A percentile compares a stretch with the other conserved stretches of the same genome.
phyloP scores from a whole-genome alignment of 1,140 invertebrate species.

The Temnothorax curvispinosus region DNA sequence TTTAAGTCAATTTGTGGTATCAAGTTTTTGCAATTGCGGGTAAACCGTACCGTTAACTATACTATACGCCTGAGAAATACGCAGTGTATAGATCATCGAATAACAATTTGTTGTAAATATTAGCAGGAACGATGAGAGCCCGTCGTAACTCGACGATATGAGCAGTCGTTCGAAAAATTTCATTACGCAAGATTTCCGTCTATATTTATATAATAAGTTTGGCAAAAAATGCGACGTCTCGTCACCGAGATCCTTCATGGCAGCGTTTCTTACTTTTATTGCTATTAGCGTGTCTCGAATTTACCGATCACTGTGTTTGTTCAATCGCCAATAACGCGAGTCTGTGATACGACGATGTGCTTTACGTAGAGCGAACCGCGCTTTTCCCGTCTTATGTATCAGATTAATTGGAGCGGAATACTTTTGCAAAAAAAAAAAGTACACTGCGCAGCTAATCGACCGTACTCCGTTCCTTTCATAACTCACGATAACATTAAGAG shows the following conservation, averaged over 20 bases:
- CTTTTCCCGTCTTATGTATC: not conserved
- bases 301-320: conserved; percentile 7
- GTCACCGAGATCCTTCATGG: conserved; percentile 5
- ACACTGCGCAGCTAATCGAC: conserved; percentile 25
- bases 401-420: conserved; percentile 42
- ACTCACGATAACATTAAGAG: conserved; percentile 26
- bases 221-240: conserved; percentile 30
- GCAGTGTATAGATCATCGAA: not conserved
- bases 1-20: not conserved
- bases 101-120: conserved; percentile 46
- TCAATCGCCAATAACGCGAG: conserved; percentile 34
- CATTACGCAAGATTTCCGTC: not conserved
- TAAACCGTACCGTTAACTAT: conserved; percentile 21
- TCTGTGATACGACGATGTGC: not conserved
- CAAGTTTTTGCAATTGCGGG: conserved; percentile 14
- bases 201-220: conserved; percentile 30
- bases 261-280: conserved; percentile 31
- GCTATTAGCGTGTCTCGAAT: conserved; percentile 25
- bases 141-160: conserved; percentile 19
- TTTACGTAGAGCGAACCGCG: conserved; percentile 18
- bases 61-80: not conserved
- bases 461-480: conserved; percentile 1
- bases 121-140: conserved; percentile 24
- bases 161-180: conserved; percentile 31
- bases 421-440: conserved; percentile 43